A percentile compares a stretch with the other conserved stretches of the same genome.
Evolutionary conservation across 2,113 vertebrate genomes (phyloP).

Genomic region (Corythornis vintsioides): DNA sequence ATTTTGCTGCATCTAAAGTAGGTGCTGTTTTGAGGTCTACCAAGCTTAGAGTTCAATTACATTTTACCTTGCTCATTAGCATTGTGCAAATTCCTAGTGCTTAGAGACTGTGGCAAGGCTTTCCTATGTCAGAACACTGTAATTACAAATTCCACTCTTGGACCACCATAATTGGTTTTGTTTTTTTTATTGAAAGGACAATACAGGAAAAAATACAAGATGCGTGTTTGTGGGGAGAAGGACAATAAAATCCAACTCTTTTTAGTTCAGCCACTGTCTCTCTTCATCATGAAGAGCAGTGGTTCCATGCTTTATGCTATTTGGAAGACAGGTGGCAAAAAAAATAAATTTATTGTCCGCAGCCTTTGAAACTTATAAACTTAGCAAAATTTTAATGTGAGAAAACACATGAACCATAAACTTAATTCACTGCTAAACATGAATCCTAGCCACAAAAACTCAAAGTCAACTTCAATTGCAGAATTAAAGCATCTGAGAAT

Average conservation of each 20-base stretch:
- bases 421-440: not conserved
- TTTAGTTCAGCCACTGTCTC: not conserved
- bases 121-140: not conserved
- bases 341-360: not conserved
- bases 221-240: not conserved
- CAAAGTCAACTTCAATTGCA: not conserved
- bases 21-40: not conserved
- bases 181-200: not conserved
- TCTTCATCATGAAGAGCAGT: not conserved
- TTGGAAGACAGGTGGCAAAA: not conserved
- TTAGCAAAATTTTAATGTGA: not conserved
- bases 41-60: not conserved
- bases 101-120: not conserved
- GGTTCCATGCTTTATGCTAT: not conserved
- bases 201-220: not conserved
- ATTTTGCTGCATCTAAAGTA: not conserved
- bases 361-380: not conserved
- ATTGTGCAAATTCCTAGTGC: not conserved
- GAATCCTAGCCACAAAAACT: not conserved
- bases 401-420: not conserved
- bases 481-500: not conserved
- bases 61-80: not conserved
- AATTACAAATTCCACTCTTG: not conserved
- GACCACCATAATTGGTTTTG: rapidly evolving
- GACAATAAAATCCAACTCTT: not conserved